phyloP scores from a whole-genome alignment of 2,797 vertebrate genomes.

The Diceros bicornis region DNA sequence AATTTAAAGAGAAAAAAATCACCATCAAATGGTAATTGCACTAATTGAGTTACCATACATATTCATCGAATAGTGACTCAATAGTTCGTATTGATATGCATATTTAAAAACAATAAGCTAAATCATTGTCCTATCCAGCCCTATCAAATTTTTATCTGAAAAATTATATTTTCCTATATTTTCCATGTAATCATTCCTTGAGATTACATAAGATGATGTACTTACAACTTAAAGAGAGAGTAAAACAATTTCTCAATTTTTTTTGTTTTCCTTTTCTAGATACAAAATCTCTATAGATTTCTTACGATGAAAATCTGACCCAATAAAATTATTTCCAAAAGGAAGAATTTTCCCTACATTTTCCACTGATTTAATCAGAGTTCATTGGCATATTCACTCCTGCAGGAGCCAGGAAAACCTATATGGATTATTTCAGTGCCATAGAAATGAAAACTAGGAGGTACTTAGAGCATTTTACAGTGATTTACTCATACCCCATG shows the following conservation, averaged over 20 bases:
- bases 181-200: neutral
- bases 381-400: constrained; percentile 68
- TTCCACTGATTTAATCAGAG: constrained; percentile 78
- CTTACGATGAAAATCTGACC: constrained; percentile 64
- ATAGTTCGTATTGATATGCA: neutral
- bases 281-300: constrained; percentile 59
- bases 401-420: constrained; percentile 73
- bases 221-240: constrained; percentile 21
- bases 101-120: constrained; percentile 26
- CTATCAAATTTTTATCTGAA: constrained; percentile 14
- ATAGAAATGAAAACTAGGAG: constrained; percentile 76
- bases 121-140: neutral
- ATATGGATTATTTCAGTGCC: constrained; percentile 74
- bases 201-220: neutral
- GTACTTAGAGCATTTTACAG: constrained; percentile 72
- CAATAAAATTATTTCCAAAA: constrained; percentile 74
- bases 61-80: neutral
- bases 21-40: neutral
- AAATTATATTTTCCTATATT: neutral
- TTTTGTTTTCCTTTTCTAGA: constrained; percentile 59
- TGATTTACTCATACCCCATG: constrained; percentile 77
- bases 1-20: constrained; percentile 14
- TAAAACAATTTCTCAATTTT: neutral
- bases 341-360: constrained; percentile 68
- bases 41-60: neutral